These are phyloP conservation scores for Ctenomys sociabilis DNA, from an alignment of 2,113 vertebrate species.

Conservation along the genomic window DNA sequence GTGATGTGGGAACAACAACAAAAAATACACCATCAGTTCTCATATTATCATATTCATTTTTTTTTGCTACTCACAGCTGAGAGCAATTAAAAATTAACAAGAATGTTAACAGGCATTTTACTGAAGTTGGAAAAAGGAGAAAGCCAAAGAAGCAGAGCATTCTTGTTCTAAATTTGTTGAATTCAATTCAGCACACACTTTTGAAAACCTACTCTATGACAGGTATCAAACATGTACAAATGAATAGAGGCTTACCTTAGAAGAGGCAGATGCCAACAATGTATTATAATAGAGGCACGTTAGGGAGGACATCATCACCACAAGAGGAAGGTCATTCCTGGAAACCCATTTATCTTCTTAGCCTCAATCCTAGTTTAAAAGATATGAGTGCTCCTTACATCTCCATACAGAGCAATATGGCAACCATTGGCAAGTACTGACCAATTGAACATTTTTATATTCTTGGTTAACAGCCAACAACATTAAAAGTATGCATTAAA, in stretches of 20 bases:
- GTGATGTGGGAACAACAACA: not conserved
- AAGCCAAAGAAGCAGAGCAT: constrained; percentile 16
- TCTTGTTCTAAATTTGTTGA: constrained; percentile 43
- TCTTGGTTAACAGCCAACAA: not conserved
- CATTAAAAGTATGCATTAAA: not conserved
- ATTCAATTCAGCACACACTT: not conserved
- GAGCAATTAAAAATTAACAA: constrained; percentile 60
- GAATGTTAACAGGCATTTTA: constrained; percentile 44
- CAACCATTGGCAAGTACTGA: not conserved
- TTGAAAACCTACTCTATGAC: not conserved
- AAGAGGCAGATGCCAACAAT: not conserved
- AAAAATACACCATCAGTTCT: constrained; percentile 33
- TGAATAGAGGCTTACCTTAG: not conserved
- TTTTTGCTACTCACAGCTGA: constrained; percentile 30
- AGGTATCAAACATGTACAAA: not conserved
- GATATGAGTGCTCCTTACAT: not conserved
- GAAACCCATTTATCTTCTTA: not conserved
- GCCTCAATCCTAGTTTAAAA: not conserved
- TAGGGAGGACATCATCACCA: not conserved
- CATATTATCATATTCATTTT: not conserved
- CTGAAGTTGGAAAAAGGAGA: constrained; percentile 23
- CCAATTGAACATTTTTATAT: not conserved
- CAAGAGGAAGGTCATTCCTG: not conserved
- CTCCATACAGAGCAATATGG: not conserved
- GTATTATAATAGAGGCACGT: not conserved